Conservation (phyloP, 2,113 vertebrate species). For the Baryphthengus martii region DNA sequence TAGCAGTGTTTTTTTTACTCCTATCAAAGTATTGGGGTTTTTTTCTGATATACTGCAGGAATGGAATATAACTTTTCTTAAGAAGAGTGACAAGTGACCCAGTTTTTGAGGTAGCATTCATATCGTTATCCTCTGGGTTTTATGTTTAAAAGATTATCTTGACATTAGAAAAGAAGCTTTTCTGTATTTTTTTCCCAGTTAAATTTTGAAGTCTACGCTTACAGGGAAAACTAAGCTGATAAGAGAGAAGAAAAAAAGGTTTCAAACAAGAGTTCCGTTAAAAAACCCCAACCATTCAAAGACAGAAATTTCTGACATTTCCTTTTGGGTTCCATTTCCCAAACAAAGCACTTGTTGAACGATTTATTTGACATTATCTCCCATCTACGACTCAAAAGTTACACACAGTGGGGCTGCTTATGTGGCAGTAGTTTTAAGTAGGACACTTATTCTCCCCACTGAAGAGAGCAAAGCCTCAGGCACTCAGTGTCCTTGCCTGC, state of each 20-base stretch:
- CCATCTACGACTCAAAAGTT: neutral
- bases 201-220: conserved; percentile 22
- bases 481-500: neutral
- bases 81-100: conserved; percentile 14
- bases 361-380: neutral
- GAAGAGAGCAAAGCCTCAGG: neutral
- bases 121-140: conserved; percentile 38
- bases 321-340: neutral
- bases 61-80: neutral
- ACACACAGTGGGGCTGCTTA: neutral
- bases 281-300: neutral
- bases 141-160: conserved; percentile 66
- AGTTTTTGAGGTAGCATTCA: conserved; percentile 46
- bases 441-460: neutral
- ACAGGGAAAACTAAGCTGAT: conserved; percentile 35
- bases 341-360: neutral
- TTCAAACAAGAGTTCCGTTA: neutral
- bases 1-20: neutral
- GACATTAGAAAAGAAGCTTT: conserved; percentile 64
- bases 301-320: neutral
- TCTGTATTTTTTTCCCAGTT: conserved; percentile 1
- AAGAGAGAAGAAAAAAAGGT: conserved; percentile 3
- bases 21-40: neutral
- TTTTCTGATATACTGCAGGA: neutral
- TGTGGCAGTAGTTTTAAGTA: neutral